Conservation (phyloP, 2,113 vertebrate species). For the Alligator sinensis region DNA sequence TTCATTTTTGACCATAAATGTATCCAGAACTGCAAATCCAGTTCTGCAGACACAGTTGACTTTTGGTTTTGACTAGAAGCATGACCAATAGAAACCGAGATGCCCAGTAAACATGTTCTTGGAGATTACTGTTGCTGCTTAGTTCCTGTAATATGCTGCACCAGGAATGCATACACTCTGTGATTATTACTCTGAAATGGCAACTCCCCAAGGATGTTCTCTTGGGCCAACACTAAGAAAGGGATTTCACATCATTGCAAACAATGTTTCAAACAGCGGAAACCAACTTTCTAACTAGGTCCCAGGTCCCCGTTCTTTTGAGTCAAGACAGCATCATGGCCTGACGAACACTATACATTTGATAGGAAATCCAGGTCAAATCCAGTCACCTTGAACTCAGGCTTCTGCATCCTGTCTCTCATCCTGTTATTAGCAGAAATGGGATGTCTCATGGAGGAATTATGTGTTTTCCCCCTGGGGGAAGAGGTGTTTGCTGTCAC, state of each 20-base stretch:
- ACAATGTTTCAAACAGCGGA: conserved; percentile 60
- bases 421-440: conserved; percentile 78
- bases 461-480: conserved; percentile 33
- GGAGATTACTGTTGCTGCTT: background rate
- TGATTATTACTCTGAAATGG: conserved; percentile 40
- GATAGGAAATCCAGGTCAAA: conserved; percentile 81
- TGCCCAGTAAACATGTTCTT: background rate
- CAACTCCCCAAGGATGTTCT: conserved; percentile 63
- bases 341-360: conserved; percentile 64
- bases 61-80: background rate
- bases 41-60: background rate
- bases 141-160: background rate
- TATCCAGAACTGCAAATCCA: background rate
- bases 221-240: conserved; percentile 3
- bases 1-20: background rate
- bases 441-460: conserved; percentile 45
- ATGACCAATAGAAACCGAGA: background rate
- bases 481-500: conserved; percentile 16
- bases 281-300: background rate
- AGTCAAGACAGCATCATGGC: conserved; percentile 8
- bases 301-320: background rate
- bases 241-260: conserved; percentile 63
- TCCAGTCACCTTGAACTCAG: conserved; percentile 51
- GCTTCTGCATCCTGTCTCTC: conserved; percentile 75
- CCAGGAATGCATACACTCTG: background rate